phyloP scores from a whole-genome alignment of 2,888 invertebrate species.

The Clusia tigrina region DNA sequence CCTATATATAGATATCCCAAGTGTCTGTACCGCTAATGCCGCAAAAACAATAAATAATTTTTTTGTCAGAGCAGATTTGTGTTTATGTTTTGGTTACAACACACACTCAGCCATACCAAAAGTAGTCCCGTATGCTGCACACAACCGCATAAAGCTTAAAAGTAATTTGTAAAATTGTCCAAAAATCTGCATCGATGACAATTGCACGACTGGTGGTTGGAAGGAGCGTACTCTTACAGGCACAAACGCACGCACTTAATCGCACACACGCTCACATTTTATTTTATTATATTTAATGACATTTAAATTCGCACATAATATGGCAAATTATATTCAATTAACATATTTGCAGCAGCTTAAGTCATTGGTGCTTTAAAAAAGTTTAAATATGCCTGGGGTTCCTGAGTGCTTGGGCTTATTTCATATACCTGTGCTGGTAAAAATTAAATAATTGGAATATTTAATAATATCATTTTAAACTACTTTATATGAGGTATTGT shows the following conservation, averaged over 20 bases:
- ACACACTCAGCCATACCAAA: not conserved
- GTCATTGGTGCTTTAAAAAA: not conserved
- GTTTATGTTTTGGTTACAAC: too few relatives aligned
- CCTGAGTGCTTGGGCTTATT: not conserved
- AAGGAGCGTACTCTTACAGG: not conserved
- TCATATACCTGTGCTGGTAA: slow-evolving; percentile 20
- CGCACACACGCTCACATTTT: not conserved
- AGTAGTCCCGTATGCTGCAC: too few relatives aligned
- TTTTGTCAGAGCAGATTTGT: too few relatives aligned
- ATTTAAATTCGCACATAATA: not conserved
- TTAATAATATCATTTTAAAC: slow-evolving; percentile 56
- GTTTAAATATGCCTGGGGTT: not conserved
- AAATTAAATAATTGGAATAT: slow-evolving; percentile 63
- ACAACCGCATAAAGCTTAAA: not conserved
- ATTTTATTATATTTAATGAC: not conserved
- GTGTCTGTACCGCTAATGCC: too few relatives aligned
- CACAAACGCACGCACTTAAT: slow-evolving; percentile 22
- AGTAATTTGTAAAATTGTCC: slow-evolving; percentile 1
- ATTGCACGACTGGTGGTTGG: slow-evolving; percentile 54
- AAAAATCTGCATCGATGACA: slow-evolving; percentile 41
- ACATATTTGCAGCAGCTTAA: not conserved
- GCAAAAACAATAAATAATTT: too few relatives aligned
- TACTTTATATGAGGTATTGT: not conserved
- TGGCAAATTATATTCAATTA: not conserved
- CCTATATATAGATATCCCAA: too few relatives aligned